Evolutionary conservation across 2,888 invertebrate genomes (phyloP).

Genomic region (Caenorhabditis japonica): DNA sequence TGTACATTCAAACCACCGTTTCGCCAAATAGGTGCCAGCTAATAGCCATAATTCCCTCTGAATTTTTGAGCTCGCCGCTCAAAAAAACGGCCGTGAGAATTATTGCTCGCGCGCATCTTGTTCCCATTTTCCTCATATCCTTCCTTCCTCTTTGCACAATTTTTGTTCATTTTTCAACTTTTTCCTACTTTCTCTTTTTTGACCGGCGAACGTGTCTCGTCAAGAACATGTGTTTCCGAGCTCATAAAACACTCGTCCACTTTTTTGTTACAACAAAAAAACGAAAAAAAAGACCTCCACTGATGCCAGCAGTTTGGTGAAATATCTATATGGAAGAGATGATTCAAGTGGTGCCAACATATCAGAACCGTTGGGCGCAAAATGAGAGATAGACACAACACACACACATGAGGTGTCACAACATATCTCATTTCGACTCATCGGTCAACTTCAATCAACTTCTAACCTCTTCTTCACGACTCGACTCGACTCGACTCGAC

Average conservation of each 20-base stretch:
- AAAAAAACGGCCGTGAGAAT: no score
- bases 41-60: no score
- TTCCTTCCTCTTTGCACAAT: slow-evolving; percentile 19
- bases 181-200: slow-evolving; percentile 8
- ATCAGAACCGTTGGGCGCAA: slow-evolving; percentile 19
- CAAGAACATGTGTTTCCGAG: slow-evolving; percentile 52
- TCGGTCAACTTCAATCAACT: slow-evolving; percentile 58
- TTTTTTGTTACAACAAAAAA: slow-evolving; percentile 42
- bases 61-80: no score
- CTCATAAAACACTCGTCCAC: slow-evolving; percentile 38
- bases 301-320: slow-evolving; percentile 19
- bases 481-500: slow-evolving; percentile 22
- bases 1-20: no score
- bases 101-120: slow-evolving; percentile 29
- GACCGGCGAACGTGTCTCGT: slow-evolving; percentile 38
- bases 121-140: slow-evolving; percentile 43
- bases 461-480: slow-evolving; percentile 47
- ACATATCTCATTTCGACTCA: slow-evolving; percentile 58
- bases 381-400: slow-evolving; percentile 27
- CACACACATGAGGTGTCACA: slow-evolving; percentile 50
- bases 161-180: slow-evolving; percentile 15
- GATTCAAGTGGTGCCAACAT: slow-evolving; percentile 34
- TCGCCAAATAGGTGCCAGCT: no score
- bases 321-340: neutral
- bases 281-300: slow-evolving; percentile 24